A percentile compares a stretch with the other conserved stretches of the same genome.
Evolutionary conservation across 1,140 invertebrate genomes (phyloP).

Genomic region (Drosophila parvula): DNA sequence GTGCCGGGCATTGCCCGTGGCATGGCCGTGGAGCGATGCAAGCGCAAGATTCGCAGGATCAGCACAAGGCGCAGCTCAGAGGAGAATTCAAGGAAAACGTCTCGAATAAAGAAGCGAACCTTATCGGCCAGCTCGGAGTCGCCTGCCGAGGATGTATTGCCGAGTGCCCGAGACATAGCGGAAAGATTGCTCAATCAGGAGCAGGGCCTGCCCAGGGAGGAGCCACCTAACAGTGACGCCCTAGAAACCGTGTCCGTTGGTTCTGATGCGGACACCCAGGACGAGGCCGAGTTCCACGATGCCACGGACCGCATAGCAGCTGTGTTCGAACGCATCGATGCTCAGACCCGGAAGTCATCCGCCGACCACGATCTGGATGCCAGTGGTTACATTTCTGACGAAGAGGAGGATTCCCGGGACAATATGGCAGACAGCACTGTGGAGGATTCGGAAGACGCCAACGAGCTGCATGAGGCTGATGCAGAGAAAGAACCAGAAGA

Average conservation of each 20-base stretch:
- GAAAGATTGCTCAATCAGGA: constrained; percentile 60
- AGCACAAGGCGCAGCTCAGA: constrained; percentile 45
- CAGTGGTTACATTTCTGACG: constrained; percentile 14
- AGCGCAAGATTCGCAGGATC: constrained; percentile 54
- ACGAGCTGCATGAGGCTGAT: constrained; percentile 7
- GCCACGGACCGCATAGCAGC: constrained; percentile 38
- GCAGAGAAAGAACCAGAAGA: not conserved
- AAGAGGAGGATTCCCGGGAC: constrained; percentile 23
- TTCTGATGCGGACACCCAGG: constrained; percentile 50
- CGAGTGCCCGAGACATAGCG: constrained; percentile 72
- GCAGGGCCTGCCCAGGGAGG: constrained; percentile 1
- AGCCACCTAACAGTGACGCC: not conserved
- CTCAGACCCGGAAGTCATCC: not conserved
- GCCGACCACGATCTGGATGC: not conserved
- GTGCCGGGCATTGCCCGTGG: constrained; percentile 74
- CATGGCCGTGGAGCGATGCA: constrained; percentile 71
- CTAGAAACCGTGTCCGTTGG: constrained; percentile 42
- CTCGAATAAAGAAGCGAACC: constrained; percentile 20
- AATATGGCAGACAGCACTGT: not conserved
- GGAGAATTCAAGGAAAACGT: constrained; percentile 1
- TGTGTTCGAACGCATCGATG: constrained; percentile 55
- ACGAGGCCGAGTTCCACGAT: constrained; percentile 41
- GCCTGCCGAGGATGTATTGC: constrained; percentile 48
- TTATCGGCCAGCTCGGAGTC: constrained; percentile 50
- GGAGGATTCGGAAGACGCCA: not conserved